A percentile compares a stretch with the other conserved stretches of the same genome.
These are phyloP conservation scores for Mythimna lalbum DNA, from an alignment of 2,888 invertebrate genomes.

Conservation along the genomic window DNA sequence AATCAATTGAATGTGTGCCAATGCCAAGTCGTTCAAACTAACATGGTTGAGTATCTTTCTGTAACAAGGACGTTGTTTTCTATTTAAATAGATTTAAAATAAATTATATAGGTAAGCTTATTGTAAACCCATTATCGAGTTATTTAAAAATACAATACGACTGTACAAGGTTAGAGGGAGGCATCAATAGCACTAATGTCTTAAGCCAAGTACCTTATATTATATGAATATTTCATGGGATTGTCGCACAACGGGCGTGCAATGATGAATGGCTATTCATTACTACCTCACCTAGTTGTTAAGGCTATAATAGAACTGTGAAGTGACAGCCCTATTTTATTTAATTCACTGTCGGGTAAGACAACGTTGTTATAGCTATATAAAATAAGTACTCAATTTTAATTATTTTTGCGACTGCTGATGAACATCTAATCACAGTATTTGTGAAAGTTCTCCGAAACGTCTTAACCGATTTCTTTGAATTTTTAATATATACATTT, in stretches of 20 bases:
- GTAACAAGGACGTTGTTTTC: slow-evolving; percentile 47
- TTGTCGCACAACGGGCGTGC: slow-evolving; percentile 16
- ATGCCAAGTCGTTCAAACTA: slow-evolving; percentile 74
- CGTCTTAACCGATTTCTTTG: too few species aligned
- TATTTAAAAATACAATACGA: neutral
- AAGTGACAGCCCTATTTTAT: slow-evolving; percentile 23
- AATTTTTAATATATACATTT: too few species aligned
- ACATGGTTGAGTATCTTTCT: slow-evolving; percentile 64
- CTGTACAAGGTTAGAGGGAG: slow-evolving; percentile 1
- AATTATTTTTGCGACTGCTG: too few species aligned
- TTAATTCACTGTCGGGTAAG: slow-evolving; percentile 12
- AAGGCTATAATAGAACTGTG: neutral
- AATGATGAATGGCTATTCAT: slow-evolving; percentile 53
- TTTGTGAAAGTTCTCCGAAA: too few species aligned
- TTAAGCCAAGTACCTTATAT: slow-evolving; percentile 14
- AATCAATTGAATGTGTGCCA: slow-evolving; percentile 70
- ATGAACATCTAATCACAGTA: too few species aligned
- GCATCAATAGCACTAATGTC: slow-evolving; percentile 47
- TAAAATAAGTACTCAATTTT: too few species aligned
- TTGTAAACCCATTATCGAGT: neutral
- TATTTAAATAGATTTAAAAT: slow-evolving; percentile 22
- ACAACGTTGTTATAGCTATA: neutral
- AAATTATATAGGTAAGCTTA: neutral
- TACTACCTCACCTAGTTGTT: slow-evolving; percentile 20
- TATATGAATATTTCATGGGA: slow-evolving; percentile 20